Conservation (phyloP, 2,888 invertebrate genomes). For the Hemistola chrysoprasaria region DNA sequence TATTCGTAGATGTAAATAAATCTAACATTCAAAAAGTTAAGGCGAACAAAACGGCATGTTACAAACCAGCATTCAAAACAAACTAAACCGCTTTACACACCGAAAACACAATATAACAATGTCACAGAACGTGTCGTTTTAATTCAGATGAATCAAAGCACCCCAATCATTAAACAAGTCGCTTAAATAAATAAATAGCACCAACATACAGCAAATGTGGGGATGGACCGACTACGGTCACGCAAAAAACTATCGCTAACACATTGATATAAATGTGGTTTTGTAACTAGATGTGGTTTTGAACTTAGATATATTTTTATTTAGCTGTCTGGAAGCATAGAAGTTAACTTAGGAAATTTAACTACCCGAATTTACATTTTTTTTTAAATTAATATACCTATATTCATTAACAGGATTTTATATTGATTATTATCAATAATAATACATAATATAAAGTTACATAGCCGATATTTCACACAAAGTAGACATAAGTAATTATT, state of each 20-base stretch:
- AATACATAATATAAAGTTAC: too few species aligned
- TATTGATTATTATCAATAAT: too few species aligned
- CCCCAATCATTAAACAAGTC: conserved; percentile 69
- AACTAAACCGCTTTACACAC: conserved; percentile 39
- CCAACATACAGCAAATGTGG: conserved; percentile 58
- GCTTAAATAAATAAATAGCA: conserved; percentile 72
- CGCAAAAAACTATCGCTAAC: conserved; percentile 28
- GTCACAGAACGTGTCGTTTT: conserved; percentile 50
- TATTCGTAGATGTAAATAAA: too few species aligned
- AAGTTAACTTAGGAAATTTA: too few species aligned
- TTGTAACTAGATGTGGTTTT: conserved; percentile 17
- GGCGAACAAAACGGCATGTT: too few species aligned
- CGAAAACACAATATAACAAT: conserved; percentile 41
- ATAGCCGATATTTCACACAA: too few species aligned
- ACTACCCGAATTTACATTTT: too few species aligned
- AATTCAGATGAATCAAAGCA: conserved; percentile 66
- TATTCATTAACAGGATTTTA: too few species aligned
- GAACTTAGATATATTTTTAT: neutral
- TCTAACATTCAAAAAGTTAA: too few species aligned
- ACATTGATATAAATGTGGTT: conserved; percentile 6
- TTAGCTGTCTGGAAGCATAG: too few species aligned
- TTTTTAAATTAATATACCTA: too few species aligned
- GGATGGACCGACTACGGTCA: conserved; percentile 38
- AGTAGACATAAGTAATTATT: too few species aligned
- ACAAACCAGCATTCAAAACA: neutral